Evolutionary conservation across 2,113 vertebrate species (phyloP).

Genomic region (Hiodon tergisus): DNA sequence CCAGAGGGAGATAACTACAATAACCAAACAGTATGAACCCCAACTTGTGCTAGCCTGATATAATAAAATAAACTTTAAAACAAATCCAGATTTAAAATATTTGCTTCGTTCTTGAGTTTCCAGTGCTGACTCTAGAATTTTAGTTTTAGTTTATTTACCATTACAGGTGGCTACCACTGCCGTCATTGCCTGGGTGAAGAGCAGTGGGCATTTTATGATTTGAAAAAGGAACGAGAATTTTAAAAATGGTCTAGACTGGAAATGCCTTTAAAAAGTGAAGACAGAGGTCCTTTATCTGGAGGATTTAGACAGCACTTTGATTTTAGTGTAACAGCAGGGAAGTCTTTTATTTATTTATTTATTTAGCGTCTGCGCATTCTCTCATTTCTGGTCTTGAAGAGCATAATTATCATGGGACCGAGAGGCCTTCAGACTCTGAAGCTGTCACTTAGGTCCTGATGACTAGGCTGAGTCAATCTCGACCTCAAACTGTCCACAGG

Average conservation of each 20-base stretch:
- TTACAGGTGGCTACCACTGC: background rate
- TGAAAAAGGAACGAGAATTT: background rate
- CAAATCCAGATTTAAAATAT: background rate
- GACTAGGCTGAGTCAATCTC: constrained; percentile 26
- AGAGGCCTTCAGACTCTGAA: constrained; percentile 20
- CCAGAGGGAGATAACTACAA: background rate
- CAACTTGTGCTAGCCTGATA: background rate
- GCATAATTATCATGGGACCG: constrained; percentile 28
- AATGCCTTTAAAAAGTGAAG: background rate
- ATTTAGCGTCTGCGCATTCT: background rate
- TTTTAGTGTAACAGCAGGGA: background rate
- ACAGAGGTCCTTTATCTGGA: background rate
- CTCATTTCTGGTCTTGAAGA: constrained; percentile 21
- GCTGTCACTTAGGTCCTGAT: constrained; percentile 28
- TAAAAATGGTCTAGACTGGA: background rate
- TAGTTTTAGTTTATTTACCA: background rate
- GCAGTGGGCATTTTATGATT: background rate
- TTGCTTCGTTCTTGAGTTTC: background rate
- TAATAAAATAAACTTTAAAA: constrained; percentile 8
- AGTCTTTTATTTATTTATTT: constrained; percentile 2
- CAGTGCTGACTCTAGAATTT: background rate
- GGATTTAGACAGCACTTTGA: background rate
- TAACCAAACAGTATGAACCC: background rate
- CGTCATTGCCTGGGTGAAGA: background rate
- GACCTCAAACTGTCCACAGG: constrained; percentile 34